Percentiles rank a stretch among this genome's conserved stretches.
These are phyloP conservation scores for Molossus alvarezi DNA, from an alignment of 2,797 vertebrate species.

Conservation along the genomic window DNA sequence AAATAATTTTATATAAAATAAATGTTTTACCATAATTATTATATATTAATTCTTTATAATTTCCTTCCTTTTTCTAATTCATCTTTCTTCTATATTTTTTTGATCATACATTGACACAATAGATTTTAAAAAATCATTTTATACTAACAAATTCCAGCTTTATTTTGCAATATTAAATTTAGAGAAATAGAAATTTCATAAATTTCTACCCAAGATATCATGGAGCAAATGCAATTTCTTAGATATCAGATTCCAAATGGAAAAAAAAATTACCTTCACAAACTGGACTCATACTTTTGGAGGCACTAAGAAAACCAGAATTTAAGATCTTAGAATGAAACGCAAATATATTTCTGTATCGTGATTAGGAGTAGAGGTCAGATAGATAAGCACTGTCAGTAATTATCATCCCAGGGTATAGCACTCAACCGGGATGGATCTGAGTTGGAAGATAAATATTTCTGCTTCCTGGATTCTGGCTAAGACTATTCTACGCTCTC, in stretches of 20 bases:
- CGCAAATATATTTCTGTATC: background rate
- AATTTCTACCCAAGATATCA: background rate
- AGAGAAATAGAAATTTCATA: background rate
- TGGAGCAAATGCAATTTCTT: background rate
- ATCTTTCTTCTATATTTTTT: background rate
- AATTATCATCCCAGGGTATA: background rate
- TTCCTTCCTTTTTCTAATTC: background rate
- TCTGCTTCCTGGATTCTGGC: background rate
- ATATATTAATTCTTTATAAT: background rate
- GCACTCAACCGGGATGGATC: background rate
- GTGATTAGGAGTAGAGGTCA: background rate
- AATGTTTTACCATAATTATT: background rate
- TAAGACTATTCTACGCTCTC: background rate
- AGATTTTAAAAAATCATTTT: background rate
- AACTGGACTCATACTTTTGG: background rate
- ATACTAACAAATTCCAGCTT: background rate
- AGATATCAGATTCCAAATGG: background rate
- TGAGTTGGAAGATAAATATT: background rate
- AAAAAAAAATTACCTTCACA: background rate
- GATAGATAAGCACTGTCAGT: background rate
- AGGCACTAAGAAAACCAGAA: background rate
- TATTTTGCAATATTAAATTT: background rate
- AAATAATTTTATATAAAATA: slow-evolving; percentile 23
- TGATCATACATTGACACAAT: background rate
- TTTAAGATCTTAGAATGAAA: background rate